Evolutionary conservation across 2,113 vertebrate species (phyloP), one percentile per base, ranked within the genome.

Genomic region (Seriola rivoliana): DNA sequence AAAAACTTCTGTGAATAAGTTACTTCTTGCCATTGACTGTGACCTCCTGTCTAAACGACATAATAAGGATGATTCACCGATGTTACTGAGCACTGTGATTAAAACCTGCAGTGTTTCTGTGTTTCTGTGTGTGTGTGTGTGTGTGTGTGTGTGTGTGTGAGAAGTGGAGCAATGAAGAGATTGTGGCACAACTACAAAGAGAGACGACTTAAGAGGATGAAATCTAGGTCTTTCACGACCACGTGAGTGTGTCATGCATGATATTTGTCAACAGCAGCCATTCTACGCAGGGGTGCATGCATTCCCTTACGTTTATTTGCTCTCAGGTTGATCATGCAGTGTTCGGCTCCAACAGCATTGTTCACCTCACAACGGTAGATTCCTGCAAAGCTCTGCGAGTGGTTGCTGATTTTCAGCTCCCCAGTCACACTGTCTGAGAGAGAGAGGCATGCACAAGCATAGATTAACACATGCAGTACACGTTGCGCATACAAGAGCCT

Each of bases 331-430:
- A 97, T 87, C 78, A 92, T 90, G 57, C 97, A 98, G 29, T 77
- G 89, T 0, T 95, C 91, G 17, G 91, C 91, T 23, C 97, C 97
- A 32, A 97, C 97, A 0, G 94, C 91, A 78, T 97, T 98, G 89
- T 93, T 93, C 76, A 95, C 97, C 0, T 96, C 96, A 89, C 97
- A 98, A 68, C 94, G 89, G 88, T 98, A 98, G 65, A 95, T 52
- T 0, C 97, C 97, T 0, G 91, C 23, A 0, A 95, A 93, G 1
- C 86, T 91, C 14, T 59, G 16, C 0, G 96, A 92, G 83, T 96
- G 87, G 84, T 96, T 95, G 10, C 86, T 92, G 91, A 98, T 94
- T 14, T 92, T 9, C 75, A 97, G 89, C 68, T 97, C 96, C 0
- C 97, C 97, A 0, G 91, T 94, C 10, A 70, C 76, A 0, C 90